phyloP scores from a whole-genome alignment of 2,113 vertebrate species.

The Dromaius novaehollandiae region DNA sequence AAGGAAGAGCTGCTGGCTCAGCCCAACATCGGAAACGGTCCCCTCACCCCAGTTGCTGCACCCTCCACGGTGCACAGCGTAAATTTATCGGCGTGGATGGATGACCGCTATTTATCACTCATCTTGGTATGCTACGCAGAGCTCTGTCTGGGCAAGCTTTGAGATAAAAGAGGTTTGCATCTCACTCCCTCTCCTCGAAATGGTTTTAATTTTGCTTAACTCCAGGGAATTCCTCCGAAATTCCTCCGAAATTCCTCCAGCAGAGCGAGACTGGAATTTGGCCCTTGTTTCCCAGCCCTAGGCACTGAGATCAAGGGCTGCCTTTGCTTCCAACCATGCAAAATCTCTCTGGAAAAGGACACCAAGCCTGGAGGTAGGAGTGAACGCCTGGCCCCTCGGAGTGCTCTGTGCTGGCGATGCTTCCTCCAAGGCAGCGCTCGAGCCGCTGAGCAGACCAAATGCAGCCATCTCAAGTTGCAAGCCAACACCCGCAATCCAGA shows the following conservation, averaged over 20 bases:
- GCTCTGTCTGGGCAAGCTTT: neutral
- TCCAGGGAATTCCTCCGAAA: slow-evolving; percentile 7
- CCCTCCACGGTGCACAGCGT: neutral
- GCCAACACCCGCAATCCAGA: neutral
- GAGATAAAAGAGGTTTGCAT: neutral
- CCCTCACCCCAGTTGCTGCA: neutral
- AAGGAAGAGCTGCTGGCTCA: neutral
- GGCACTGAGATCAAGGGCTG: neutral
- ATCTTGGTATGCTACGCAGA: neutral
- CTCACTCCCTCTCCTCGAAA: neutral
- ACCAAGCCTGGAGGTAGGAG: neutral
- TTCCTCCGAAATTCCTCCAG: neutral
- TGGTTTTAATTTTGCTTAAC: slow-evolving; percentile 5
- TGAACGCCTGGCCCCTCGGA: no score
- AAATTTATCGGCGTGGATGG: neutral
- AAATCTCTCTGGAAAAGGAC: neutral
- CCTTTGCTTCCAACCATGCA: neutral
- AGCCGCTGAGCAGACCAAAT: neutral
- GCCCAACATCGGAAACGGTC: neutral
- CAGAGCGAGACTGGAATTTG: neutral
- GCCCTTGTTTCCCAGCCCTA: neutral
- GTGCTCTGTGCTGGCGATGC: no score
- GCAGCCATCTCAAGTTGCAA: neutral
- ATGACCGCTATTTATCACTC: slow-evolving; percentile 24
- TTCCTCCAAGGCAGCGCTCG: no score